A percentile compares a stretch with the other conserved stretches of the same genome.
Evolutionary conservation across 2,797 vertebrate species (phyloP).

Genomic region (Clarias laeviceps): DNA sequence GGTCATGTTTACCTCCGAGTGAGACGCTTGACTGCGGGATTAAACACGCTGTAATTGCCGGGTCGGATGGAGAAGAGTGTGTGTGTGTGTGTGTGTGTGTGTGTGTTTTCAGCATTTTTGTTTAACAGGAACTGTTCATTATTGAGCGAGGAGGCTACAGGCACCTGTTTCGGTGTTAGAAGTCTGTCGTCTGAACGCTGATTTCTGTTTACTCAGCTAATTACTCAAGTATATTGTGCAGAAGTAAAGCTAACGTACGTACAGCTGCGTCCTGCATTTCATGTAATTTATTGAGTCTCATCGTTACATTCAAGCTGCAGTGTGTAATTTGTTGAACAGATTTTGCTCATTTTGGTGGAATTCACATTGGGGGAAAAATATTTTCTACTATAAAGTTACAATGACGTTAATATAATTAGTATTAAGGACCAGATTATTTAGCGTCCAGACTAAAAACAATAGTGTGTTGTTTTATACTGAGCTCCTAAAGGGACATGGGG

Average conservation of each 20-base stretch:
- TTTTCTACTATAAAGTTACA: background rate
- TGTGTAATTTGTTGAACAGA: background rate
- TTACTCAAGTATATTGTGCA: constrained; percentile 56
- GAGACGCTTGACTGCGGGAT: constrained; percentile 27
- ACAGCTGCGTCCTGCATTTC: background rate
- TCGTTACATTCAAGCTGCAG: background rate
- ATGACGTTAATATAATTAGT: background rate
- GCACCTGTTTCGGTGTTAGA: constrained; percentile 33
- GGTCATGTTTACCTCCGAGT: constrained; percentile 33
- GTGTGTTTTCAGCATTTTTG: background rate
- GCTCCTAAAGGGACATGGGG: too few species aligned
- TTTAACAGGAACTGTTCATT: background rate
- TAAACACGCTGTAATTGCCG: constrained; percentile 72
- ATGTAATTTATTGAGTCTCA: too few species aligned
- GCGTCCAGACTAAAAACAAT: background rate
- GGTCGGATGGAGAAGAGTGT: constrained; percentile 60
- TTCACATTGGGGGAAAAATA: background rate
- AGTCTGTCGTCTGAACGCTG: background rate
- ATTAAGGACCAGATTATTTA: background rate
- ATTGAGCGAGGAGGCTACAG: constrained; percentile 7
- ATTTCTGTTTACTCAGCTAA: constrained; percentile 76
- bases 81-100: background rate
- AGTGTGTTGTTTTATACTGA: too few species aligned
- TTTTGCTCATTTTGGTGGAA: background rate
- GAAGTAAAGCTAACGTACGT: background rate